phyloP scores from a whole-genome alignment of 2,797 vertebrate species.

The Melanotaenia pygmaea region DNA sequence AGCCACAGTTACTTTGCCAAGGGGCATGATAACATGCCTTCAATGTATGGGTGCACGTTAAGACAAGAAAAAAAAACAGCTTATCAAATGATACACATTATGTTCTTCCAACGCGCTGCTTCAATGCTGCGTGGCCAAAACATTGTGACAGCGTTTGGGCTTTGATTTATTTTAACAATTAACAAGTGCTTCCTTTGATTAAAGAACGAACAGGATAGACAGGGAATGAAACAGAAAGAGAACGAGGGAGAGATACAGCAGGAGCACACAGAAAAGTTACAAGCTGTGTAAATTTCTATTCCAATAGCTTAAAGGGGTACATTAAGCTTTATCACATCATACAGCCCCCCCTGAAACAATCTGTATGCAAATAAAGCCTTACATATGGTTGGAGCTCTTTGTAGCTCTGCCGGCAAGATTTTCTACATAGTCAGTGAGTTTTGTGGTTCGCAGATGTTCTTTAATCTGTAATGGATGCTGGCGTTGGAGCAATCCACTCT shows the following conservation, averaged over 20 bases:
- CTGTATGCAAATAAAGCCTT: conserved; percentile 80
- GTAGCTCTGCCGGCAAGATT: conserved; percentile 78
- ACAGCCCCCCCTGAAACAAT: conserved; percentile 78
- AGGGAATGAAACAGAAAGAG: conserved; percentile 44
- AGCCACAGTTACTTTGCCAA: conserved; percentile 75
- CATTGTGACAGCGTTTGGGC: conserved; percentile 51
- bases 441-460: conserved; percentile 79
- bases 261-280: conserved; percentile 62
- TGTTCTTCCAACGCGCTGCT: conserved; percentile 43
- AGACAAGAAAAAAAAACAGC: conserved; percentile 52
- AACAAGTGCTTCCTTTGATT: conserved; percentile 74
- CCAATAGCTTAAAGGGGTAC: conserved; percentile 77
- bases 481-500: conserved; percentile 75
- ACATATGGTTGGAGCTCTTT: conserved; percentile 75
- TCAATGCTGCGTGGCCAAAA: conserved; percentile 43
- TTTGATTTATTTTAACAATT: conserved; percentile 72
- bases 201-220: conserved; percentile 56
- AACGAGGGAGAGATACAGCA: conserved; percentile 23
- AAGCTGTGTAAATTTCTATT: conserved; percentile 73
- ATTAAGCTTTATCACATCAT: conserved; percentile 80
- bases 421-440: conserved; percentile 77
- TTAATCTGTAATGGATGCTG: conserved; percentile 82
- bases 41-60: conserved; percentile 56
- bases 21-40: conserved; percentile 65
- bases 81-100: conserved; percentile 71